Evolutionary conservation across 2,113 vertebrate genomes (phyloP).

Genomic region (Hipposideros armiger): DNA sequence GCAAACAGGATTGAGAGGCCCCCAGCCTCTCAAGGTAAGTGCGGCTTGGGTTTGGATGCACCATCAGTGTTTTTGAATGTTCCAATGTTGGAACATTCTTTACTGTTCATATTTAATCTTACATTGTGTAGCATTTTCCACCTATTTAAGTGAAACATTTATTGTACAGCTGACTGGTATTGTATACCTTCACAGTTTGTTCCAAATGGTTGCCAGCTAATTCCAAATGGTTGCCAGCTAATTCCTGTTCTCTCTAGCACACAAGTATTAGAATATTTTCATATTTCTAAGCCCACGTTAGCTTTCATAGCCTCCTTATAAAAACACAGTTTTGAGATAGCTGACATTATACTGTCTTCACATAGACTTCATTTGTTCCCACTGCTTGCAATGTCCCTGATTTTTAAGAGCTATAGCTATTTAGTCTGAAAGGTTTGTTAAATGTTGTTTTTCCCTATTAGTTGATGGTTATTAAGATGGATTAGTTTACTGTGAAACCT

Average conservation of each 20-base stretch:
- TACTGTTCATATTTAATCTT: neutral
- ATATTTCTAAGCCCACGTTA: neutral
- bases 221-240: neutral
- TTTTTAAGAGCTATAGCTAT: neutral
- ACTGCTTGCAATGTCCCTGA: neutral
- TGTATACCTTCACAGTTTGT: neutral
- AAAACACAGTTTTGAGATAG: constrained; percentile 11
- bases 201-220: neutral
- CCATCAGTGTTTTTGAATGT: neutral
- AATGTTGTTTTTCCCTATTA: neutral
- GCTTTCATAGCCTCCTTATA: neutral
- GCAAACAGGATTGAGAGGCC: constrained; percentile 92
- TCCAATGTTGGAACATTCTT: neutral
- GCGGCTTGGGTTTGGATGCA: neutral
- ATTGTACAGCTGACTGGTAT: neutral
- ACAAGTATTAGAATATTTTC: neutral
- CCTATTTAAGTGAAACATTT: constrained; percentile 9
- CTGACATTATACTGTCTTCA: neutral
- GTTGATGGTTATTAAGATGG: neutral
- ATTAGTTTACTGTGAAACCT: neutral
- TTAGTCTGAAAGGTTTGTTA: neutral
- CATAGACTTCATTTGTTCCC: neutral
- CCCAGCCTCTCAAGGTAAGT: constrained; percentile 91
- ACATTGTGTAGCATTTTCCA: neutral
- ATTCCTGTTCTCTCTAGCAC: neutral